Evolutionary conservation across 2,888 invertebrate species (phyloP).

Genomic region (Antheraea yamamai): DNA sequence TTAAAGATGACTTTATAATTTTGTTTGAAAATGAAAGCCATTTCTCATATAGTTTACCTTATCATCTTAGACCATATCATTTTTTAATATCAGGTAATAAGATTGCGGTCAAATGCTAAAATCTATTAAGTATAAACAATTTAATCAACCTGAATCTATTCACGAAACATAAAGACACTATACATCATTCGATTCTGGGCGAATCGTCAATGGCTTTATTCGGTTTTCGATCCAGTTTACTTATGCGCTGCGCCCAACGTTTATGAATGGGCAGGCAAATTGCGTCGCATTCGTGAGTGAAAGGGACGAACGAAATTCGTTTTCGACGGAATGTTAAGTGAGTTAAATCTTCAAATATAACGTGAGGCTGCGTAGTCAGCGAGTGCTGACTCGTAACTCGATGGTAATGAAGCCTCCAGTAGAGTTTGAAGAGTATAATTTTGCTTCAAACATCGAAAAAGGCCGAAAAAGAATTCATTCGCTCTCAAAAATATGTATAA

Average conservation of each 20-base stretch:
- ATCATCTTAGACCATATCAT: no score
- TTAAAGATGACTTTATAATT: no score
- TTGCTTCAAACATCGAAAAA: neutral
- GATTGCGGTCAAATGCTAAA: no score
- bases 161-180: neutral
- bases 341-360: constrained; percentile 79
- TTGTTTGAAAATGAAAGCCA: no score
- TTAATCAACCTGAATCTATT: constrained; percentile 3
- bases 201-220: constrained; percentile 59
- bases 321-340: constrained; percentile 71
- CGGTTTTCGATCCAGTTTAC: constrained; percentile 76
- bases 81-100: no score
- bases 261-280: constrained; percentile 53
- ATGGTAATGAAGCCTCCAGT: constrained; percentile 58
- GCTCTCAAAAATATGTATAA: no score
- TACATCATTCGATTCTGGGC: constrained; percentile 20
- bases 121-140: neutral
- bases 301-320: constrained; percentile 59
- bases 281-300: constrained; percentile 48
- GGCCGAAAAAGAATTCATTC: neutral
- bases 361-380: constrained; percentile 68
- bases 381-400: constrained; percentile 59
- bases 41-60: no score
- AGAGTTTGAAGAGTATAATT: constrained; percentile 18
- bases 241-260: constrained; percentile 53